Conservation (phyloP, 2,888 invertebrate species). For the Plebejus anna region DNA sequence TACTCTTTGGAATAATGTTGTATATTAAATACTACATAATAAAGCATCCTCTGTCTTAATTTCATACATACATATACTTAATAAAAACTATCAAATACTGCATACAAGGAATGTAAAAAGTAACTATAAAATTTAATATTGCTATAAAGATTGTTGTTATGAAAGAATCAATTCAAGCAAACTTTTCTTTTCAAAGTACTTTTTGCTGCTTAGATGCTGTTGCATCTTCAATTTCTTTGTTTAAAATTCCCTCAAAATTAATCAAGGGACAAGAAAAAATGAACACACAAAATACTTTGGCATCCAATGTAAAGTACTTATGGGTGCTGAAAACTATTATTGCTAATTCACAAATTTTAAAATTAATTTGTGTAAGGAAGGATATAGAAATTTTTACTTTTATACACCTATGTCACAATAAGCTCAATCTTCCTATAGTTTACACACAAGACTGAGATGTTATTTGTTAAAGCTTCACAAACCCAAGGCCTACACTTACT, state of each 20-base stretch:
- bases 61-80: not conserved
- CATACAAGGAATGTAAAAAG: not conserved
- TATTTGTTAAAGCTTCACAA: not conserved
- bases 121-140: not conserved
- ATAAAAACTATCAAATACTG: not conserved
- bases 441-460: not conserved
- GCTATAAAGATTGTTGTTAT: not conserved
- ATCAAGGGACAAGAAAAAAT: not conserved
- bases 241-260: not conserved
- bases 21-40: not conserved
- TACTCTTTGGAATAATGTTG: conserved; percentile 13
- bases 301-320: too few relatives aligned
- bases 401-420: not conserved
- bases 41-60: not conserved
- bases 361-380: not conserved
- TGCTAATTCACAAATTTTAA: not conserved
- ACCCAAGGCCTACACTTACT: not conserved
- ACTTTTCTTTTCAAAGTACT: too few relatives aligned
- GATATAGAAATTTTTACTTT: not conserved
- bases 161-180: not conserved
- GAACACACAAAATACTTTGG: not conserved
- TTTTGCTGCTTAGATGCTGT: too few relatives aligned
- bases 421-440: not conserved
- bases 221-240: not conserved
- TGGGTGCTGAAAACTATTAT: too few relatives aligned